Base-by-base conservation (phyloP, 2,888 invertebrate genomes). In the Caenorhabditis sp. region DNA sequence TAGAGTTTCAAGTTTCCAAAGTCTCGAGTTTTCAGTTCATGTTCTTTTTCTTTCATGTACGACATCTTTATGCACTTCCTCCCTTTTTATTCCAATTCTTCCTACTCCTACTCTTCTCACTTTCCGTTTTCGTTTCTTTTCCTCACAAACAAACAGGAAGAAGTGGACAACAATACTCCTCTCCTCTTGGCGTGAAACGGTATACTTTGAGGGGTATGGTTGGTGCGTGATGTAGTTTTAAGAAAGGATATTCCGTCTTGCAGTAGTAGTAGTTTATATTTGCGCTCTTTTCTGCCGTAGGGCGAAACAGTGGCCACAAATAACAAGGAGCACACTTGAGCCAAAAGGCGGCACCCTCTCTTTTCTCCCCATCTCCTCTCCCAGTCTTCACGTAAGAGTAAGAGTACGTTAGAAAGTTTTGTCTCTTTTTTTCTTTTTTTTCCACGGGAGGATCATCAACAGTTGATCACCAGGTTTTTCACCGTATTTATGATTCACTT, bases 231-330 rank as follows among this genome's bases (percentile, higher is more conserved):
- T 13, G 51, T 51, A 51, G 51, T 51, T 51, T 24, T 32, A 24
- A 26, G 24, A 24, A 51, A 13, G 51, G 51, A 51, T 13, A 50
- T 18, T 18, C 50, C n/a, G 50, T 22, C 40, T 40, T 15, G 47
- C 47, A 20, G 47, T 47, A 47, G 5, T n/a, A n/a, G n/a, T n/a
- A n/a, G 9, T 32, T 6, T 32, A 4, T 76, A 65, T 76, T 76
- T 76, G 76, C 67, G 22, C 60, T 61, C 65, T 74, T 62, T 71
- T 40, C 26, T 76, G 76, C 76, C 76, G 76, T 67, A 67, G 65
- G 74, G 65, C 74, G 67, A 76, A 67, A 76, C 76, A 76, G 76
- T 67, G 67, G 67, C 76, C 67, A 76, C 74, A 74, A 74, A 74
- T 60, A 74, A 74, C 74, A 72, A 28, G 61, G 61, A 76, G 76